These are phyloP conservation scores for Ridgeia piscesae DNA, from an alignment of 1,140 invertebrate genomes.

Conservation along the genomic window DNA sequence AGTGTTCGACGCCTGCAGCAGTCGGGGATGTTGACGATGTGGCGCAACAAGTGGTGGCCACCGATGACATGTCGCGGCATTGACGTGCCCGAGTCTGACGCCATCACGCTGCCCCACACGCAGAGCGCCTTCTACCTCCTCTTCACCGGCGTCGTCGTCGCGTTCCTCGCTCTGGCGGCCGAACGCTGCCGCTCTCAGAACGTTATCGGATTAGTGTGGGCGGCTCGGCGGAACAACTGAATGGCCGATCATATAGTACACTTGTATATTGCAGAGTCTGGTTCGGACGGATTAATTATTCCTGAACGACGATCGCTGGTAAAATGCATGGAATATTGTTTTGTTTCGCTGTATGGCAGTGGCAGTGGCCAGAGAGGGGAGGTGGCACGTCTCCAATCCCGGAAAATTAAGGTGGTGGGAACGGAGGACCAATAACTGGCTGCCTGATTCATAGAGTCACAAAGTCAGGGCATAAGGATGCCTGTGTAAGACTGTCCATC, in stretches of 20 bases:
- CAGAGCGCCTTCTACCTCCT: conserved; percentile 23
- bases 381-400: too few relatives aligned
- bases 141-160: neutral
- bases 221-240: neutral
- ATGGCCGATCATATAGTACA: neutral
- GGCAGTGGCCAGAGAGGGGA: too few relatives aligned
- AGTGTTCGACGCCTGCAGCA: conserved; percentile 6
- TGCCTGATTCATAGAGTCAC: too few relatives aligned
- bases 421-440: too few relatives aligned
- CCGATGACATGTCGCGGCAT: conserved; percentile 9
- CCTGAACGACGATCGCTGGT: neutral
- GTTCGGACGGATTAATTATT: neutral
- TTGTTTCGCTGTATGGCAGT: neutral
- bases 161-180: neutral
- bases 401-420: too few relatives aligned
- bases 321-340: neutral
- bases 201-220: neutral
- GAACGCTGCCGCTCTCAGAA: neutral
- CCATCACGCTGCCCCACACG: neutral
- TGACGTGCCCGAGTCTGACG: neutral
- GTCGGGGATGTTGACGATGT: conserved; percentile 1
- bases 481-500: too few relatives aligned
- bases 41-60: conserved; percentile 14
- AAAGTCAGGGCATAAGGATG: too few relatives aligned
- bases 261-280: neutral